These are phyloP conservation scores for Chaetophractus vellerosus DNA, from an alignment of 2,797 vertebrate species.

Conservation along the genomic window DNA sequence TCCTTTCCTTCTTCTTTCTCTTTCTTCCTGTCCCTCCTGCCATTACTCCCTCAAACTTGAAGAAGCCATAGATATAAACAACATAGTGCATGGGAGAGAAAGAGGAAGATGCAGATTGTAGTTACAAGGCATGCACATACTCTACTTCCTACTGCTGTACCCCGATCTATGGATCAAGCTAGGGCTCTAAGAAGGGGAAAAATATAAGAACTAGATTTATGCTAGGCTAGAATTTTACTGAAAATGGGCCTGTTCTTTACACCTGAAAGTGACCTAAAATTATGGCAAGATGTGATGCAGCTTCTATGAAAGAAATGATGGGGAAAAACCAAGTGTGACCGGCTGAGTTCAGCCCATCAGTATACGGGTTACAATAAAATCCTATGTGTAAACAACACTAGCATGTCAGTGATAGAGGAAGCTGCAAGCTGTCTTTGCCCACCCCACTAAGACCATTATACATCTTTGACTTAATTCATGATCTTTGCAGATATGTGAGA, in stretches of 20 bases:
- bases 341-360: background rate
- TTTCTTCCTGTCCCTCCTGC: background rate
- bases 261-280: background rate
- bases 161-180: background rate
- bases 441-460: background rate
- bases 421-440: background rate
- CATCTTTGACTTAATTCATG: background rate
- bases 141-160: background rate
- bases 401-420: background rate
- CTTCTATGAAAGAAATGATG: background rate
- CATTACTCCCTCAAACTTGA: background rate
- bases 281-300: background rate
- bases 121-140: rapidly evolving
- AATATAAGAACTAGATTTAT: background rate
- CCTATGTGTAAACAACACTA: background rate
- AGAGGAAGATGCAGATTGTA: background rate
- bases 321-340: background rate
- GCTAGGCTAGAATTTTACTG: background rate
- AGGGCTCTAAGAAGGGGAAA: background rate
- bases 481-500: background rate
- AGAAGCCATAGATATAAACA: background rate
- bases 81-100: background rate
- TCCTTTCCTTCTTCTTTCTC: too few species aligned
- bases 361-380: background rate
- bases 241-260: background rate